Conservation (phyloP, 2,113 vertebrate genomes). For the Chunga burmeisteri region DNA sequence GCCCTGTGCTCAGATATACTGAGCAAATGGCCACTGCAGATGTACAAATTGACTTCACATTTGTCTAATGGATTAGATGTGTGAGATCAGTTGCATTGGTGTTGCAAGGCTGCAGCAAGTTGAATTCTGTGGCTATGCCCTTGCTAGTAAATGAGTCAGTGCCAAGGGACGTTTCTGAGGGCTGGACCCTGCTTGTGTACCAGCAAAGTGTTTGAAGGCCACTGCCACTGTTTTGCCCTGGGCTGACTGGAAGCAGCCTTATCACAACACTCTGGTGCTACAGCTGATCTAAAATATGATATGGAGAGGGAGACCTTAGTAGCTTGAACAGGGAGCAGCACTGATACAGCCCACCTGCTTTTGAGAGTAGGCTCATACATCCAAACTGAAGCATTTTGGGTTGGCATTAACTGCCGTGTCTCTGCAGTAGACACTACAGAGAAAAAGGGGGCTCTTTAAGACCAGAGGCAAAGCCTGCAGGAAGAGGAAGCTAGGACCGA, state of each 20-base stretch:
- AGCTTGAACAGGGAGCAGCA: not conserved
- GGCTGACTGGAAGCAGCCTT: not conserved
- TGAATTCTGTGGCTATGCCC: not conserved
- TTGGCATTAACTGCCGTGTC: not conserved
- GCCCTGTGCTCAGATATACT: not conserved
- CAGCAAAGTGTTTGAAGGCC: not conserved
- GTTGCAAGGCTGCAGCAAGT: not conserved
- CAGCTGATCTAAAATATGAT: not conserved
- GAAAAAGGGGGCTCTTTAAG: not conserved
- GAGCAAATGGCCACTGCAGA: conserved; percentile 32
- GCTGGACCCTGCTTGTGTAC: not conserved
- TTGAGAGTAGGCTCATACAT: fast-evolving
- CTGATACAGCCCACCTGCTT: not conserved
- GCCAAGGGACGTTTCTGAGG: not conserved
- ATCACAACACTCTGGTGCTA: not conserved
- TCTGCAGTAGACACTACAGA: not conserved
- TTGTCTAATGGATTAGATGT: not conserved
- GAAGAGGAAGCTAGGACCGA: not conserved
- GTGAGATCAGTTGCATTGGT: not conserved
- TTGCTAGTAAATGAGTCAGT: not conserved
- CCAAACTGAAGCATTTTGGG: not conserved
- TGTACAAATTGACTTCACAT: not conserved
- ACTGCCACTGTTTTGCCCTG: not conserved
- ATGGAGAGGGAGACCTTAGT: not conserved
- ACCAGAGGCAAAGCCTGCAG: not conserved